Evolutionary conservation across 2,797 vertebrate genomes (phyloP).

Genomic region (Todus mexicanus): DNA sequence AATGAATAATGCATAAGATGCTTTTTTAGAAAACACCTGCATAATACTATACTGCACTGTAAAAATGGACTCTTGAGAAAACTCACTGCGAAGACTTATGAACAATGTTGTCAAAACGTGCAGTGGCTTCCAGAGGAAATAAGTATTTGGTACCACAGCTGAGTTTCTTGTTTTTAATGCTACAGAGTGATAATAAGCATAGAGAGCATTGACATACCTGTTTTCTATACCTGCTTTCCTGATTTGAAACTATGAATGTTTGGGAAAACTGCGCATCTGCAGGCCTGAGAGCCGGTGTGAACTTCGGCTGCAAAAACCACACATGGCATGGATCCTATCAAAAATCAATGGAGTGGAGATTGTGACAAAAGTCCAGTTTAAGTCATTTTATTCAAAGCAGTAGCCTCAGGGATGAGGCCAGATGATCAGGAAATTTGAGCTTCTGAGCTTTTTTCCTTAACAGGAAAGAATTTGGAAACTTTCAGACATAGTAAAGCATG

Average conservation of each 20-base stretch:
- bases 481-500: background rate
- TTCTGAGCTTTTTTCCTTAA: background rate
- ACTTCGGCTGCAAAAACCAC: background rate
- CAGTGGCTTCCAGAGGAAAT: background rate
- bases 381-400: background rate
- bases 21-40: background rate
- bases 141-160: rapidly evolving
- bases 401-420: background rate
- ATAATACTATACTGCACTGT: background rate
- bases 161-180: background rate
- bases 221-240: background rate
- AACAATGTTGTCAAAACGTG: background rate
- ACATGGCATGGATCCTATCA: background rate
- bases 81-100: background rate
- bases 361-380: background rate
- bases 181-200: background rate
- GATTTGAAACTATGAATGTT: background rate
- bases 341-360: background rate
- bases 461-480: background rate
- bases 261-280: background rate
- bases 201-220: background rate
- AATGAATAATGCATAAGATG: background rate
- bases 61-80: background rate
- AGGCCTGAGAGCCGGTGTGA: background rate
- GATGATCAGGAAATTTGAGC: background rate